Evolutionary conservation across 1,140 invertebrate species (phyloP).

Genomic region (Delia radicum): DNA sequence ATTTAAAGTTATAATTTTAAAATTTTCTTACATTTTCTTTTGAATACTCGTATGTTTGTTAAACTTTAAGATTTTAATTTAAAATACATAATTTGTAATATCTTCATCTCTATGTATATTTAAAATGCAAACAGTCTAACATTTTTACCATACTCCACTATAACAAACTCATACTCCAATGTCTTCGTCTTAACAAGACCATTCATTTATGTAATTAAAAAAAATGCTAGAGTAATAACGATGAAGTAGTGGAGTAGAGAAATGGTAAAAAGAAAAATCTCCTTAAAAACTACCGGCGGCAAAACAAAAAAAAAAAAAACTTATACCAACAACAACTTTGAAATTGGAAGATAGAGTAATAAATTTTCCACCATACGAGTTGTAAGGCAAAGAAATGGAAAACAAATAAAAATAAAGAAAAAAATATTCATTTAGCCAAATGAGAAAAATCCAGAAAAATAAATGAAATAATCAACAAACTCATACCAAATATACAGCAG

Average conservation of each 20-base stretch:
- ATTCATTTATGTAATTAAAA: conserved; percentile 19
- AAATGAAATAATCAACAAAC: background rate
- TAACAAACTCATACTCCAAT: background rate
- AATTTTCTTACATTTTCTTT: too few species aligned
- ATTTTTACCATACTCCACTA: background rate
- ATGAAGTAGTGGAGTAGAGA: background rate
- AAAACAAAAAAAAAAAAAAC: too few species aligned
- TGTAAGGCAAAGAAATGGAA: background rate
- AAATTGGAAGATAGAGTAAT: background rate
- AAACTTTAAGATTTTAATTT: too few species aligned
- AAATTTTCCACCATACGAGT: background rate
- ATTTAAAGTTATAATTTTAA: too few species aligned
- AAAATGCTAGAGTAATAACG: background rate
- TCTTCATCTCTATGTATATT: too few species aligned
- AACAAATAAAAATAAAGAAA: background rate
- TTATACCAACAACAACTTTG: too few species aligned
- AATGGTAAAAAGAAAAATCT: background rate
- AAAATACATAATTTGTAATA: too few species aligned
- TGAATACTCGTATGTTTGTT: too few species aligned
- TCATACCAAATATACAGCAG: background rate
- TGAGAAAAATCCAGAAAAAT: background rate
- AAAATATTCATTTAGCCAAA: too few species aligned
- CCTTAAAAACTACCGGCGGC: background rate
- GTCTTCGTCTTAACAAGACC: background rate
- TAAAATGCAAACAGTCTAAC: too few species aligned